Conservation (phyloP, 2,113 vertebrate species). For the Ochotona princeps region DNA sequence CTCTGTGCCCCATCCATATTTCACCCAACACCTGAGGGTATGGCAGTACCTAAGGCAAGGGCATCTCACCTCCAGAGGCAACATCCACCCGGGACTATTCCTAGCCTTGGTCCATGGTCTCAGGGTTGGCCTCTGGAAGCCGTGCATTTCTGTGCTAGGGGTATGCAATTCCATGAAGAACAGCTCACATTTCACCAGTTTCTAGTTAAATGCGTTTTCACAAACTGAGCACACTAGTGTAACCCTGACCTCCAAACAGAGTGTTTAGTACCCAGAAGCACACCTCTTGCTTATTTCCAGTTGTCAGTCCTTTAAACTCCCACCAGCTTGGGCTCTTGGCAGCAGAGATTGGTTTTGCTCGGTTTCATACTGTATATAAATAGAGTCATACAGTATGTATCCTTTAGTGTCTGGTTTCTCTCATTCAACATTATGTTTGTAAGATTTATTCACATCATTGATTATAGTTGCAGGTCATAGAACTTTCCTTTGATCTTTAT, state of each 20-base stretch:
- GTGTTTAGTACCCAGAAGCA: neutral
- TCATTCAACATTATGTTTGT: constrained; percentile 21
- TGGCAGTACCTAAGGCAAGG: neutral
- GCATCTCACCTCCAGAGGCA: neutral
- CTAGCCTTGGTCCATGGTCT: neutral
- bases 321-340: constrained; percentile 15
- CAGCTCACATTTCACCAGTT: neutral
- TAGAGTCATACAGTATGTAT: neutral
- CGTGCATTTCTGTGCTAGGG: neutral
- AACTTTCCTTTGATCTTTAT: constrained; percentile 74
- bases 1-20: neutral
- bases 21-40: neutral
- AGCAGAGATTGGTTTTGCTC: constrained; percentile 44
- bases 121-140: neutral
- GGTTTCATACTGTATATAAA: constrained; percentile 49
- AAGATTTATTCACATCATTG: constrained; percentile 18
- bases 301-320: neutral
- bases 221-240: constrained; percentile 15
- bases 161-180: neutral
- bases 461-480: constrained; percentile 17
- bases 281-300: neutral
- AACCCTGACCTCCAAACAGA: constrained; percentile 20
- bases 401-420: constrained; percentile 49
- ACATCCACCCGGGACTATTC: neutral
- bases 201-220: constrained; percentile 7